Evolutionary conservation across 1,140 invertebrate genomes (phyloP).

Genomic region (Tetragnatha versicolor): DNA sequence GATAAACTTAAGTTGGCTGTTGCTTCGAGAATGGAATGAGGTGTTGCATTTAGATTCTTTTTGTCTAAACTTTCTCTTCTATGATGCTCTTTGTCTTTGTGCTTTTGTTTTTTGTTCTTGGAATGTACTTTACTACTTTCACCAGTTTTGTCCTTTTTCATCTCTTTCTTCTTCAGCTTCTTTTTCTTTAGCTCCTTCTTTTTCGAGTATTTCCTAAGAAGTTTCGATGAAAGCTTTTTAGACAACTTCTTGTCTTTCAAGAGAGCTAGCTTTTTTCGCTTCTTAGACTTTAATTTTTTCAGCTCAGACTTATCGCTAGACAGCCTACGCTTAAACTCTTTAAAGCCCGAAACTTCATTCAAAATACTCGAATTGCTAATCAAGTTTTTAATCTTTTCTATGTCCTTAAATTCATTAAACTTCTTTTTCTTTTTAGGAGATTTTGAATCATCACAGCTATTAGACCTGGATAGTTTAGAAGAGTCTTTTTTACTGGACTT

Average conservation of each 20-base stretch:
- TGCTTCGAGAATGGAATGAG: no score
- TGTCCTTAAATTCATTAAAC: constrained; percentile 39
- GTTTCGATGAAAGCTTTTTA: constrained; percentile 56
- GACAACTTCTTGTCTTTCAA: constrained; percentile 59
- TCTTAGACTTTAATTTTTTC: constrained; percentile 42
- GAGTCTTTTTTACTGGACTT: constrained; percentile 46
- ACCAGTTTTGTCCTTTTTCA: constrained; percentile 28
- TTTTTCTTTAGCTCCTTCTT: constrained; percentile 56
- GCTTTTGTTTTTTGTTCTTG: constrained; percentile 50
- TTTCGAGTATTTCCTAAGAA: constrained; percentile 51
- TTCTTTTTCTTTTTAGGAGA: constrained; percentile 54
- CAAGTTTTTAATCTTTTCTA: constrained; percentile 48
- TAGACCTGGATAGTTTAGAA: constrained; percentile 42
- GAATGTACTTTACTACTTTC: background rate
- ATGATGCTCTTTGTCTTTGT: constrained; percentile 45
- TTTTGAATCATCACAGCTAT: constrained; percentile 43
- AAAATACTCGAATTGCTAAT: constrained; percentile 46
- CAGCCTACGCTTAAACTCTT: constrained; percentile 39
- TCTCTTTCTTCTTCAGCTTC: constrained; percentile 45
- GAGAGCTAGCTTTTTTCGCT: constrained; percentile 28
- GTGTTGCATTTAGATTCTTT: background rate
- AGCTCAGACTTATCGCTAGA: constrained; percentile 36
- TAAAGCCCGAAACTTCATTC: constrained; percentile 44
- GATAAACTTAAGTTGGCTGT: no score
- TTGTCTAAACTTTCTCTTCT: constrained; percentile 42